Evolutionary conservation across 2,113 vertebrate genomes (phyloP).

Genomic region (Cercocebus atys): DNA sequence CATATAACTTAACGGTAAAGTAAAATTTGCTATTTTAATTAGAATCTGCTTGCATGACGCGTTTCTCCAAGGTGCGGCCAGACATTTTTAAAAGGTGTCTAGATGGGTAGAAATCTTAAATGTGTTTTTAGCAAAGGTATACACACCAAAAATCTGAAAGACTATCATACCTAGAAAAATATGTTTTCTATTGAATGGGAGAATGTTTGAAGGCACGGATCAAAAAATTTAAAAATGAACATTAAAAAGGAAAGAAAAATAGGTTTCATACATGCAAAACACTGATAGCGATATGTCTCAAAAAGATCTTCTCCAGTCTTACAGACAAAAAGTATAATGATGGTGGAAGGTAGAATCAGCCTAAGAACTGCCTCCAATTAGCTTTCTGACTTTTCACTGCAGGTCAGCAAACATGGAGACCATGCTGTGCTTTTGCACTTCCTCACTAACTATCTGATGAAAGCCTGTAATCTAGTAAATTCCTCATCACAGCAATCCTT

Average conservation of each 20-base stretch:
- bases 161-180: not conserved
- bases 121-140: not conserved
- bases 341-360: not conserved
- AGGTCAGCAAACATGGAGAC: not conserved
- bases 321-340: not conserved
- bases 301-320: not conserved
- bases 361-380: not conserved
- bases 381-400: not conserved
- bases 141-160: not conserved
- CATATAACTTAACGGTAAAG: not conserved
- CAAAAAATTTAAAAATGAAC: too few relatives aligned
- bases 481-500: accelerated
- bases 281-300: not conserved
- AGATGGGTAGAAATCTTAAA: not conserved
- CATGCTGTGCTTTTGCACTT: too few relatives aligned
- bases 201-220: too few relatives aligned
- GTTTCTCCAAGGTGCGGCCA: not conserved
- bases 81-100: not conserved
- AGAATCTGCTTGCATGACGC: not conserved
- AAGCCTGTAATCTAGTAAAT: too few relatives aligned
- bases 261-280: not conserved
- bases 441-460: not conserved
- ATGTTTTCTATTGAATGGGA: not conserved
- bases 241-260: too few relatives aligned
- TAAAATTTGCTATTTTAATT: not conserved